Conservation (phyloP, 2,797 vertebrate species). For the Erethizon dorsatum region DNA sequence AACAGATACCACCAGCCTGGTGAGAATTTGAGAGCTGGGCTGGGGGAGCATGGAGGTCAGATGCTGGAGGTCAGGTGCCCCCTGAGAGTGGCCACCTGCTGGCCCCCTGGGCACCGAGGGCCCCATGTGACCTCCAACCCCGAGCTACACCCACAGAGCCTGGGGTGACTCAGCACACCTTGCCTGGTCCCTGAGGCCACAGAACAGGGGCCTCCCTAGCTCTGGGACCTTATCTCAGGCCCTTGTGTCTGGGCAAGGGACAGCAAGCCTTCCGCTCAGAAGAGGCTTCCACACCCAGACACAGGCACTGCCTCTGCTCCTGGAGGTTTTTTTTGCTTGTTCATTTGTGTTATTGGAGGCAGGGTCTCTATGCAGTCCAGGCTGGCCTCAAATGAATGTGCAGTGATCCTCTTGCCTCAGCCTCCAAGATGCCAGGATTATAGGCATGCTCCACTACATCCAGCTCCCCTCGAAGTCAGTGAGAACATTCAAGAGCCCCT, state of each 20-base stretch:
- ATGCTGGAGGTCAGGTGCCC: neutral
- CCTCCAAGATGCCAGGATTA: neutral
- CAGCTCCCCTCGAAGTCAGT: neutral
- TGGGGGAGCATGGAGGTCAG: neutral
- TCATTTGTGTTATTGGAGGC: neutral
- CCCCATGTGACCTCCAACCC: neutral
- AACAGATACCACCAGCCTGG: neutral
- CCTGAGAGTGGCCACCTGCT: neutral
- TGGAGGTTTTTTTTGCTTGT: neutral
- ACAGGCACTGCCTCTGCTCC: neutral
- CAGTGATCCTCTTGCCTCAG: neutral
- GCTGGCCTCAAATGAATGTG: neutral
- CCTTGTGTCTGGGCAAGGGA: accelerated
- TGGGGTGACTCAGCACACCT: neutral
- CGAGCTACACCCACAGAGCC: accelerated
- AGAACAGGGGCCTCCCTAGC: neutral
- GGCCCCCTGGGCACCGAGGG: neutral
- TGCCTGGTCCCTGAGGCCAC: neutral
- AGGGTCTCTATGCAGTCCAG: neutral
- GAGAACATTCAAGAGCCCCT: neutral
- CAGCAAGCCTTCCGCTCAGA: accelerated
- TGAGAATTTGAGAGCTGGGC: neutral
- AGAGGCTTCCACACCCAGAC: neutral
- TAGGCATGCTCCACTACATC: neutral
- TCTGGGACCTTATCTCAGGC: neutral